Conservation (phyloP, 2,113 vertebrate species). For the Oxyruncus cristatus region DNA sequence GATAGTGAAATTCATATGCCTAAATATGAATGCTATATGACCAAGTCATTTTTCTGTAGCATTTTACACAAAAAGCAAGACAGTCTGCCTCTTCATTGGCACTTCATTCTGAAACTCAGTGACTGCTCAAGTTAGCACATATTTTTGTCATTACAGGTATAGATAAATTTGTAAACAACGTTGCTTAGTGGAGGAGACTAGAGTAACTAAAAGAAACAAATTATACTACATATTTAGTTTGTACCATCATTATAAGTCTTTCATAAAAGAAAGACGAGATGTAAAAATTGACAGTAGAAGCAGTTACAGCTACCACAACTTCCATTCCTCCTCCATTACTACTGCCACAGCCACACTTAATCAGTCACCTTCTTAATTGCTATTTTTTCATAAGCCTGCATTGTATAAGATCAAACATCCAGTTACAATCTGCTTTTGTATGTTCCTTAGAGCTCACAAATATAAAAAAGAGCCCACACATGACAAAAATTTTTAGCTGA, state of each 20-base stretch:
- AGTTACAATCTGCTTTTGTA: neutral
- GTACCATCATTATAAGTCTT: neutral
- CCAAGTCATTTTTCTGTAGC: neutral
- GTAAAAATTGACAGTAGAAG: neutral
- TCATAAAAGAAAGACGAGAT: neutral
- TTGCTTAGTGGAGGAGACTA: neutral
- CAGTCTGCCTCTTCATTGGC: neutral
- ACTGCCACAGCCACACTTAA: neutral
- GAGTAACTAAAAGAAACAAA: neutral
- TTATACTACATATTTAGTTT: neutral
- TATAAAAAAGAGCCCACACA: neutral
- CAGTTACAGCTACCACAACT: neutral
- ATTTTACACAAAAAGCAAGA: conserved; percentile 28
- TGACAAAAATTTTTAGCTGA: neutral
- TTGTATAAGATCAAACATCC: neutral
- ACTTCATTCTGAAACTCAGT: neutral
- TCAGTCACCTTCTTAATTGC: neutral
- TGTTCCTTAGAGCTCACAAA: neutral
- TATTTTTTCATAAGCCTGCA: neutral
- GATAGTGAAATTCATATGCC: conserved; percentile 26
- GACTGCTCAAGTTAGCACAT: neutral
- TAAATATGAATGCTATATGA: conserved; percentile 14
- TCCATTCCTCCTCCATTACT: neutral
- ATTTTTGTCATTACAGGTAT: neutral
- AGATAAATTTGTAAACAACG: neutral